Base-by-base conservation (phyloP, 2,888 invertebrate genomes). In the Barypeithes pellucidus region DNA sequence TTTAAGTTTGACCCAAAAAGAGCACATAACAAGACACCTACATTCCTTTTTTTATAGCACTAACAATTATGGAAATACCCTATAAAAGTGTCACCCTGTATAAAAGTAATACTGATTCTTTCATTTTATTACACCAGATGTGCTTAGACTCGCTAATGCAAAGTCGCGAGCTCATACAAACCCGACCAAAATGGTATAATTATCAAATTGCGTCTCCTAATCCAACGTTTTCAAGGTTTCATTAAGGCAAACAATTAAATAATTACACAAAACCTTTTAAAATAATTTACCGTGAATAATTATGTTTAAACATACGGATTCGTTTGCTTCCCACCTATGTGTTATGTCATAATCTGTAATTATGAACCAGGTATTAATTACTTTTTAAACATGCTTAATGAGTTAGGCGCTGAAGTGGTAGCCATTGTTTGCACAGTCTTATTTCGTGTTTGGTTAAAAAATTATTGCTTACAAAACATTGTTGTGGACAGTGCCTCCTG, bases 241-340 rank as follows among this genome's bases (percentile, higher is more conserved):
- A 75, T 76, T 76, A 75, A 66, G 72, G 45, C 47, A 73, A 78
- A 77, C 77, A 79, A 79, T 79, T 78, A 79, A 78, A 78, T 76
- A 77, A 77, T 77, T 75, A 73, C 59, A 72, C 69, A 72, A 73
- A 72, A 67, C 72, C 73, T 77, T 78, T 71, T 73, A 77, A 76
- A 76, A 77, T 72, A 75, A 73, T 73, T 72, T 72, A 66, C 77
- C 72, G 71, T 75, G 76, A 72, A 76, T 76, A 77, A 77, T 76
- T 76, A 77, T 65, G 60, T 61, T 74, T 75, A 57, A 61, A 72
- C 65, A 72, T 57, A 54, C 43, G 29, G 29, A 54, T 50, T n/a
- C 50, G 24, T 24, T 50, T 54, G 54, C 54, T 54, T 54, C 54
- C 54, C 65, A 73, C 57, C 24, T 62, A 54, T 59, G 57, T 14